Evolutionary conservation across 1,140 invertebrate genomes (phyloP).

Genomic region (Dysdera silvatica): DNA sequence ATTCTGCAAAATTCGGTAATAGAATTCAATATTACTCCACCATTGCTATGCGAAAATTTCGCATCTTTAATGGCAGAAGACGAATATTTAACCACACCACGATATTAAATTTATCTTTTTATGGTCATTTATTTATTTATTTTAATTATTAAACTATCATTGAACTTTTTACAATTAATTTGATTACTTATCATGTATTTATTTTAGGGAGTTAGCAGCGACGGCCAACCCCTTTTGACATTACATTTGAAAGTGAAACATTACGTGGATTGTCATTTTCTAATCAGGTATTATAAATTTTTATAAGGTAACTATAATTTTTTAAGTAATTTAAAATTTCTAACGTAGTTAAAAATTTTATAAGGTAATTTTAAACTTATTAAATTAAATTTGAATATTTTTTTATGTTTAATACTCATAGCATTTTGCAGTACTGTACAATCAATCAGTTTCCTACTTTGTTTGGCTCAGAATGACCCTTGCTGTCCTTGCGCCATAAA

Average conservation of each 20-base stretch:
- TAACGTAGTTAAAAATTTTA: no score
- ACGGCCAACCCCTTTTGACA: constrained; percentile 69
- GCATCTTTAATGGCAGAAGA: no score
- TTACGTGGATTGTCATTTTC: constrained; percentile 67
- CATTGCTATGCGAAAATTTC: no score
- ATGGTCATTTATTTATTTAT: no score
- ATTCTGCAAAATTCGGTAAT: no score
- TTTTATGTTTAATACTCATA: no score
- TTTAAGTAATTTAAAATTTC: no score
- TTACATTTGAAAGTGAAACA: constrained; percentile 89
- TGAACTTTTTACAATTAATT: not conserved
- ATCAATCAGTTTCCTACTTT: constrained; percentile 28
- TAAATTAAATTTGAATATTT: no score
- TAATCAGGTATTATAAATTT: constrained; percentile 57
- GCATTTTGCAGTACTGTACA: constrained; percentile 37
- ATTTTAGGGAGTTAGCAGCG: constrained; percentile 75
- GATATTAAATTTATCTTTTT: constrained; percentile 6
- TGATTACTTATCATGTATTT: constrained; percentile 26
- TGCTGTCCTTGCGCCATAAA: no score
- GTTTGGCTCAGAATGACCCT: no score
- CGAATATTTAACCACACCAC: not conserved
- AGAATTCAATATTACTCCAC: no score
- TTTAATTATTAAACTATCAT: constrained; percentile 12
- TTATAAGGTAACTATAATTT: constrained; percentile 31
- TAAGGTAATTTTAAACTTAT: no score